Base-by-base conservation (phyloP, 2,888 invertebrate species). In the Nymphalis urticae region DNA sequence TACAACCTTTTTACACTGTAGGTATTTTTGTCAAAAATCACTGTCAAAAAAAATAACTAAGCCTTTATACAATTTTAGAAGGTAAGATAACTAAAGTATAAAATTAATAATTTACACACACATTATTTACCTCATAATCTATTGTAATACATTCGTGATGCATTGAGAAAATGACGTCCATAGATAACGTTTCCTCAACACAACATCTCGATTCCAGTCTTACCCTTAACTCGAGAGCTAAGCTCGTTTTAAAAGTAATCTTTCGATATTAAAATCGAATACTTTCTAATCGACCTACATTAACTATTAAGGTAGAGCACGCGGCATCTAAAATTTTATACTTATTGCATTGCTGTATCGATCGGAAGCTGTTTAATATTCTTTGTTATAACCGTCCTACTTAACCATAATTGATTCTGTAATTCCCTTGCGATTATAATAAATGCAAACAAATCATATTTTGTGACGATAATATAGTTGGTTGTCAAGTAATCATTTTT, bases 361-460 rank as follows among this genome's bases (percentile, higher is more conserved):
- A 74, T 74, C 72, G 78, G 76, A 75, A 77, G 76, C 83, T 84
- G 81, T 80, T 88, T 88, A 85, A 78, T 81, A 88, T 87, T 86
- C 87, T 80, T 76, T 72, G 77, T 81, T 77, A 75, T 75, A 79
- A 76, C 76, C 82, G 86, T 68, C 85, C 86, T 75, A 87, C 79
- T 85, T 86, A 66, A 71, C 59, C 66, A 48, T 68, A 67, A 63
- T 60, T 59, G 48, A 63, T 21, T 48, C 47, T 58, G 27, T 50
- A 65, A 62, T 72, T 59, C 69, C 61, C 64, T 63, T 66, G 62
- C 47, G 69, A 68, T 24, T 16, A 13, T 42, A 21, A 53, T 69
- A 65, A 61, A 73, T 70, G 64, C 60, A 60, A 60, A 48, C 27
- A 24, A 27, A 24, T 48, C 32, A 36, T 64, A 68, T 50, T n/a